Base-by-base conservation (phyloP, 2,888 invertebrate species). In the Nudaria mundana region DNA sequence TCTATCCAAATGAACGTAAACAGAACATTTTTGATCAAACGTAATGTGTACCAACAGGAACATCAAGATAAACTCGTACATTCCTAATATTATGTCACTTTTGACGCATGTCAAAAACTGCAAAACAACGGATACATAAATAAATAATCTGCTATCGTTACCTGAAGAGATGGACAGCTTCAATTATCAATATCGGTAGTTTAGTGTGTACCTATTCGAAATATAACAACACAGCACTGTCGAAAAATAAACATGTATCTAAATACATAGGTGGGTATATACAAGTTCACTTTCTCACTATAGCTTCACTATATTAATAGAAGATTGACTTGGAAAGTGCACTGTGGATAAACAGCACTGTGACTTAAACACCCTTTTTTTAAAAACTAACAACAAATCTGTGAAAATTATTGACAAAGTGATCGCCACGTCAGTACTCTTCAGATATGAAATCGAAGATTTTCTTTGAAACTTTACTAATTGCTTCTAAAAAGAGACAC, bases 381-480 rank as follows among this genome's bases (percentile, higher is more conserved):
- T 13, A 12, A n/a, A 13, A 3, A 13, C 13, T 1, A 13, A 3
- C 1, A 11, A 13, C 14, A 23, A 15, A 14, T 14, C 20, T 10
- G 20, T 24, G 30, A 8, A 11, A 34, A 30, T 44, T 23, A 49
- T 52, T 44, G 42, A 46, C 40, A 42, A 37, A n/a, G 29, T 29
- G 10, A 34, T 44, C 31, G 31, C 37, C n/a, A n/a, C n/a, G n/a
- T 20, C 49, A 51, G 54, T 46, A 52, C 50, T 53, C 51, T 53
- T 46, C 30, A 40, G 28, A 49, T 43, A 48, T 48, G 13, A 52
- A 48, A 59, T 59, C 61, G 60, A 71, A 67, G 62, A 63, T 58
- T 70, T 65, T 69, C 76, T 80, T 77, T 76, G 72, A 76, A 59
- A 65, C 52, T 53, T 56, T 44, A 63, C 80, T 81, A 81, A 81